Evolutionary conservation across 2,113 vertebrate species (phyloP).

Genomic region (Saguinus midas): DNA sequence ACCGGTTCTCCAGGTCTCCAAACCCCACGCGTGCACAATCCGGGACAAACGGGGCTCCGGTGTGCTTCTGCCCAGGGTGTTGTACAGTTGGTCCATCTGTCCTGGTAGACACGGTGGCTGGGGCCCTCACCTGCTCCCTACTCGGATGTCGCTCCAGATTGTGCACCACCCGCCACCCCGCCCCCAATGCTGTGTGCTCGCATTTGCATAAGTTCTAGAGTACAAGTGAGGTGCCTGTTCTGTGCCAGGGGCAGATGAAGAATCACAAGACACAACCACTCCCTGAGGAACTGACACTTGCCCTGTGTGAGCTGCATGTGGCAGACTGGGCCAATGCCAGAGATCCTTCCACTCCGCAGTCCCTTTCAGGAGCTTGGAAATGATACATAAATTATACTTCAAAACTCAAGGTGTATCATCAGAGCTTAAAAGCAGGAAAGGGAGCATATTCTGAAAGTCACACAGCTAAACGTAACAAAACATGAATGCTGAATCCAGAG

Average conservation of each 20-base stretch:
- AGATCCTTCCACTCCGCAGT: accelerated
- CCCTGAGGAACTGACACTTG: not conserved
- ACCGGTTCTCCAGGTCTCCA: not conserved
- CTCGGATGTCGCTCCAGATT: not conserved
- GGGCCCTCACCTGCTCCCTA: not conserved
- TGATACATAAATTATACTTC: not conserved
- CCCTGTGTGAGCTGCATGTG: not conserved
- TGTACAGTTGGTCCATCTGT: not conserved
- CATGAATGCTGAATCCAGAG: not conserved
- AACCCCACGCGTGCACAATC: not conserved
- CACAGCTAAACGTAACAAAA: not conserved
- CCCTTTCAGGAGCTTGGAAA: not conserved
- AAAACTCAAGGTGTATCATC: not conserved
- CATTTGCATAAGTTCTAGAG: not conserved
- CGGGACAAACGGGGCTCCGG: not conserved
- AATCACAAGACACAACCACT: not conserved
- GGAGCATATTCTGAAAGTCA: not conserved
- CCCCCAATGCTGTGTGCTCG: not conserved
- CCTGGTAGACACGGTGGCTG: not conserved
- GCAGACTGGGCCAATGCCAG: not conserved
- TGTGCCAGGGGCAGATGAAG: not conserved
- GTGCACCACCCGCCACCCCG: not conserved
- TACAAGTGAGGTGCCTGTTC: not conserved
- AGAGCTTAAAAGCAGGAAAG: not conserved
- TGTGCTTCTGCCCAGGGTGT: not conserved